A percentile compares a stretch with the other conserved stretches of the same genome.
Conservation (phyloP, 2,113 vertebrate species). For the Dinomys branickii region DNA sequence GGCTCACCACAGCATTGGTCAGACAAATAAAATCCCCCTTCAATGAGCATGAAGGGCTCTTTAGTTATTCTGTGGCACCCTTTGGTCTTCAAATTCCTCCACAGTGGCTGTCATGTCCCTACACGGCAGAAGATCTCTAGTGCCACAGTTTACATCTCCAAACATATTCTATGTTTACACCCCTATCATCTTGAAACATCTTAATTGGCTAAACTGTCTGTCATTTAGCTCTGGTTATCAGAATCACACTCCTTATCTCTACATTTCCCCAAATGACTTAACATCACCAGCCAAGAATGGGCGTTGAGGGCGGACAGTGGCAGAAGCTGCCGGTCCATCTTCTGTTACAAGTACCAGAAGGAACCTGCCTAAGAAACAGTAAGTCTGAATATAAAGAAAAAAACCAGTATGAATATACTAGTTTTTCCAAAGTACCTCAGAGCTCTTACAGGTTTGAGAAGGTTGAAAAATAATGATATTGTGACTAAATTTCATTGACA, state of each 20-base stretch:
- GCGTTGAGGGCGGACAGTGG: neutral
- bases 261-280: neutral
- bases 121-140: neutral
- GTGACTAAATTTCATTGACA: conserved; percentile 26
- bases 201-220: neutral
- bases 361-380: neutral
- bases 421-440: neutral
- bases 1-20: neutral
- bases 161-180: neutral
- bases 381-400: neutral
- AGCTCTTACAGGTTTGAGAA: neutral
- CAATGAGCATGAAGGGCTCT: neutral
- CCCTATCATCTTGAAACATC: neutral
- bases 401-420: neutral
- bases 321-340: neutral
- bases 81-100: neutral
- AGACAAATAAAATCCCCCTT: neutral
- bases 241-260: neutral
- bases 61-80: neutral
- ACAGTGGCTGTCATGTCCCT: neutral
- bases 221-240: neutral
- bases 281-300: neutral
- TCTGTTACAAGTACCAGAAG: neutral
- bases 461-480: neutral
- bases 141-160: neutral